These are phyloP conservation scores for Eublepharis macularius DNA, from an alignment of 2,113 vertebrate species.

Conservation along the genomic window DNA sequence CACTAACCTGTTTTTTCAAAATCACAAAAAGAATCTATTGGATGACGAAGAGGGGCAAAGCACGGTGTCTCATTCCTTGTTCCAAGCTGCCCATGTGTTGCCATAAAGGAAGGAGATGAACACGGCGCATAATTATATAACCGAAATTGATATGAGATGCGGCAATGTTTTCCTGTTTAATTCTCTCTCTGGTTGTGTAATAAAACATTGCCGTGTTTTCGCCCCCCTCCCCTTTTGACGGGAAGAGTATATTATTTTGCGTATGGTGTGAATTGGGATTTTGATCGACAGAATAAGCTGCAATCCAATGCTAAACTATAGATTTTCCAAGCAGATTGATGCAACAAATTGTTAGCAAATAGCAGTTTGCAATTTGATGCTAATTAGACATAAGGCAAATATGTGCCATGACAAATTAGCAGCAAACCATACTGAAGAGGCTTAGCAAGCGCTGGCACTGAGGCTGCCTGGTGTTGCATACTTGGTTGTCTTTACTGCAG, in stretches of 20 bases:
- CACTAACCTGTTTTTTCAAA: neutral
- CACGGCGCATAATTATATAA: slow-evolving; percentile 27
- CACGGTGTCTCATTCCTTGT: neutral
- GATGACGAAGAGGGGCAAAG: neutral
- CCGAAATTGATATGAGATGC: neutral
- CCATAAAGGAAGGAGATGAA: slow-evolving; percentile 33
- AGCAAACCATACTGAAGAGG: slow-evolving; percentile 83
- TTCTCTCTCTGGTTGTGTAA: slow-evolving; percentile 57
- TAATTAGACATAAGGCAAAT: slow-evolving; percentile 89
- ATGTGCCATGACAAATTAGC: slow-evolving; percentile 87
- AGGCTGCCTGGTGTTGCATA: slow-evolving; percentile 76
- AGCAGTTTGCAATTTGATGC: slow-evolving; percentile 88
- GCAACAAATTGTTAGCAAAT: slow-evolving; percentile 89
- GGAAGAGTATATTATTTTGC: slow-evolving; percentile 71
- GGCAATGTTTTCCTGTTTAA: slow-evolving; percentile 43
- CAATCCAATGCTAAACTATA: slow-evolving; percentile 83
- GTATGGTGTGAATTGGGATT: slow-evolving; percentile 76
- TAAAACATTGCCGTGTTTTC: slow-evolving; percentile 48
- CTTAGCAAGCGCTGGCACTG: slow-evolving; percentile 80
- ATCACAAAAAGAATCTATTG: neutral
- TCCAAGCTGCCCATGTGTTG: neutral
- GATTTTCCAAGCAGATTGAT: slow-evolving; percentile 88
- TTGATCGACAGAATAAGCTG: slow-evolving; percentile 80
- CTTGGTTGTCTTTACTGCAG: slow-evolving; percentile 70
- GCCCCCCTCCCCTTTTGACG: slow-evolving; percentile 42